Conservation (phyloP, 2,113 vertebrate genomes). For the Lepisosteus osseus region DNA sequence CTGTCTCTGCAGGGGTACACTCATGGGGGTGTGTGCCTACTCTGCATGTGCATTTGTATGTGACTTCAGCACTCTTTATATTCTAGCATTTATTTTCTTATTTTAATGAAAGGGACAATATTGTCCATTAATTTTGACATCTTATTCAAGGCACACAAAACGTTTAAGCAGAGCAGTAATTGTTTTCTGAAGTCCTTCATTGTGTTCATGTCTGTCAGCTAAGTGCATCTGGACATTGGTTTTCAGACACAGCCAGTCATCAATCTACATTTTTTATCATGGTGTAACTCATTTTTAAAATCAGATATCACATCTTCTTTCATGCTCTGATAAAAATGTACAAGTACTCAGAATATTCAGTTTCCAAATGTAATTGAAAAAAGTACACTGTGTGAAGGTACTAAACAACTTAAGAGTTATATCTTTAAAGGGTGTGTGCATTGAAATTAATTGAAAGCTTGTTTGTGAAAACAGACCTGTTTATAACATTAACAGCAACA, state of each 20-base stretch:
- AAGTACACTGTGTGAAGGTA: too few relatives aligned
- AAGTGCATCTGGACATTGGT: not conserved
- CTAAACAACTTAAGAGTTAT: too few relatives aligned
- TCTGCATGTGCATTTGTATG: not conserved
- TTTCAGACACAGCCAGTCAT: not conserved
- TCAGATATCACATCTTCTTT: too few relatives aligned
- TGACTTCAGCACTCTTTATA: too few relatives aligned
- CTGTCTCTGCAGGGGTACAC: not conserved
- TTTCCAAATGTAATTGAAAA: too few relatives aligned
- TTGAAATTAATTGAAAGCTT: too few relatives aligned
- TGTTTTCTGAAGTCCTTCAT: not conserved
- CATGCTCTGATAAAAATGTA: too few relatives aligned
- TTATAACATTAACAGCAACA: too few relatives aligned
- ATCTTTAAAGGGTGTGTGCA: too few relatives aligned
- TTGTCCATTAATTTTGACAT: not conserved
- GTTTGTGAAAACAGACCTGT: too few relatives aligned
- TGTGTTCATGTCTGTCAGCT: not conserved
- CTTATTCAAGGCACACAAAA: not conserved
- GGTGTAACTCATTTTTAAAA: too few relatives aligned
- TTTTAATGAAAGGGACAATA: not conserved
- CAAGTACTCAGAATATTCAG: too few relatives aligned
- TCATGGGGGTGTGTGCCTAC: not conserved
- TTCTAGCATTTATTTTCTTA: not conserved
- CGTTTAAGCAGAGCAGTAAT: not conserved
- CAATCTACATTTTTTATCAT: not conserved